Evolutionary conservation across 2,113 vertebrate genomes (phyloP), one percentile per base, ranked within the genome.

Genomic region (Oncorhynchus clarkii): DNA sequence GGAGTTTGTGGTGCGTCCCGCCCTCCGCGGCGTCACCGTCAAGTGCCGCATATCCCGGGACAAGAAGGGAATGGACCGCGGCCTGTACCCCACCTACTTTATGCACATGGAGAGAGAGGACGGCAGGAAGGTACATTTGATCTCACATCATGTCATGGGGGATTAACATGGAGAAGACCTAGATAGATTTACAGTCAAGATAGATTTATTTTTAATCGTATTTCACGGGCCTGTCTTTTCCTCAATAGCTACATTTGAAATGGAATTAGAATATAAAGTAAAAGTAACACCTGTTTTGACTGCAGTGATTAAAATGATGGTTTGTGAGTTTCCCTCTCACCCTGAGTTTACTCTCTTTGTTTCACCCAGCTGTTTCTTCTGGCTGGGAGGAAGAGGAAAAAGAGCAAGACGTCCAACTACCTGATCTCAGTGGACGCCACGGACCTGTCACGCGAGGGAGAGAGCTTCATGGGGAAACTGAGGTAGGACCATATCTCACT

Each of bases 351-450:
- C 71, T 48, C 24, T 39, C 4, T 75, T 9, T 54, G 34, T 73
- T 85, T 26, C 22, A 59, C 84, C 22, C 85, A 99, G 98, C 85
- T 95, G 7, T 99, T 99, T 85, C 91, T 99, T 85, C 92, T 99
- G 85, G 98, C 98, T 0, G 98, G 96, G 6, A 94, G 97, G 80
- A 99, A 99, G 91, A 93, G 98, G 76, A 99, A 99, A 91, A 98
- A 98, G 90, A 99, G 97, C 87, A 99, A 98, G 92, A 98, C 98
- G 0, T 98, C 98, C 67, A 99, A 99, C 91, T 99, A 99, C 82
- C 93, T 99, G 72, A 97, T 99, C 73, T 98, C 97, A n/a, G 91
- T 96, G 51, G 98, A 99, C 39, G 95, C 98, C 78, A 98, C 95
- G 2, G 96, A 99, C 85, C 90, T 99, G 72, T 97, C 98, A 1